Evolutionary conservation across 92 coral and sea anemone species (phyloP).

Genomic region (Actinostola sp.): DNA sequence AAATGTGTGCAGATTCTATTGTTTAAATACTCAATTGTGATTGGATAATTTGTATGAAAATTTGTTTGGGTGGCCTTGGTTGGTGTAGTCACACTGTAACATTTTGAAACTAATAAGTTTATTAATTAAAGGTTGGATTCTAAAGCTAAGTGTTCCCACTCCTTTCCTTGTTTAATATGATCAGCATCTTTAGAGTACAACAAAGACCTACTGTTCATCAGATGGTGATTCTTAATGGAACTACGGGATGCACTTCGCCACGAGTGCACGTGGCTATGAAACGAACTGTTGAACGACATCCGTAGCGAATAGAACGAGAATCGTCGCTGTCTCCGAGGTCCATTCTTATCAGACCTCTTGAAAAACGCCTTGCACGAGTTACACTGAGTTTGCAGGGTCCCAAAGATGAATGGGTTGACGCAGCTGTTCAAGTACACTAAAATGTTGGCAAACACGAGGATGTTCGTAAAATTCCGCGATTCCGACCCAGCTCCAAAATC

Average conservation of each 20-base stretch:
- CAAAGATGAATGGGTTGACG: slow-evolving; percentile 93
- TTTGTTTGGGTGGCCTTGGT: no score
- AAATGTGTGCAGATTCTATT: no score
- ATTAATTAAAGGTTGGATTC: slow-evolving; percentile 24
- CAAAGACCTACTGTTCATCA: slow-evolving; percentile 5
- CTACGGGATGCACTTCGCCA: slow-evolving; percentile 13
- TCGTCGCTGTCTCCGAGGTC: slow-evolving; percentile 1
- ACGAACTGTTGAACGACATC: slow-evolving; percentile 60
- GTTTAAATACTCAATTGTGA: no score
- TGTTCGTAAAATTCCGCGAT: slow-evolving; percentile 49
- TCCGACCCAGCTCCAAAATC: slow-evolving; percentile 65
- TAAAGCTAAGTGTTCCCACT: slow-evolving; percentile 26
- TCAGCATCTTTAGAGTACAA: slow-evolving; percentile 10
- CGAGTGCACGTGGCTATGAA: slow-evolving; percentile 5
- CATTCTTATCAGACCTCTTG: slow-evolving; percentile 10
- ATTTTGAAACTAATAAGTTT: no score
- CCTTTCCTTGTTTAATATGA: slow-evolving; percentile 10
- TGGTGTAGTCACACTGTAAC: no score
- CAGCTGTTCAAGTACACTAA: slow-evolving; percentile 85
- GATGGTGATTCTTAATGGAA: not conserved
- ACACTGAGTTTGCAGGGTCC: slow-evolving; percentile 76
- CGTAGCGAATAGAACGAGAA: slow-evolving; percentile 55
- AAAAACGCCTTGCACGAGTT: slow-evolving; percentile 30
- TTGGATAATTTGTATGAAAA: no score
- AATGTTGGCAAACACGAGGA: slow-evolving; percentile 76